phyloP scores from a whole-genome alignment of 2,888 invertebrate species.

The Tetanocera ferruginea region DNA sequence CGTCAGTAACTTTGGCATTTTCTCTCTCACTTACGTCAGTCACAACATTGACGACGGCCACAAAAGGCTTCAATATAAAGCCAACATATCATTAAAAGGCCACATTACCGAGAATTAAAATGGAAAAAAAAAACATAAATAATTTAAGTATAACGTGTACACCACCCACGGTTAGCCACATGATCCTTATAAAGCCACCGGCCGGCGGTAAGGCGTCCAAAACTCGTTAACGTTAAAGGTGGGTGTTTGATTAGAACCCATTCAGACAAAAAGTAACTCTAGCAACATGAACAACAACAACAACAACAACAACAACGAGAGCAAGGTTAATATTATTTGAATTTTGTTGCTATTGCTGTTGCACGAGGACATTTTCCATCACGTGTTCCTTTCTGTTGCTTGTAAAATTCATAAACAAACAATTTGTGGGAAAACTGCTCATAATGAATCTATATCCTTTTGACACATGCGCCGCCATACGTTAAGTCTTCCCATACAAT shows the following conservation, averaged over 20 bases:
- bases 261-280: not conserved
- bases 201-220: not conserved
- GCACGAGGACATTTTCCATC: constrained; percentile 10
- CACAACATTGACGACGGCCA: not conserved
- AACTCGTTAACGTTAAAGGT: not conserved
- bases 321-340: not conserved
- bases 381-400: constrained; percentile 4
- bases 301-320: too few species aligned
- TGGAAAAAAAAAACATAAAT: not conserved
- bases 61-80: constrained; percentile 4
- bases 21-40: constrained; percentile 29
- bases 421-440: not conserved
- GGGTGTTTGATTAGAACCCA: not conserved
- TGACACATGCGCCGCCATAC: not conserved
- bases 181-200: not conserved
- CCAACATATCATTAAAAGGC: not conserved
- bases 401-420: not conserved
- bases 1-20: constrained; percentile 22
- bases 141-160: not conserved
- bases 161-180: not conserved
- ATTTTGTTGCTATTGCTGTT: not conserved
- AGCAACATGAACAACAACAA: too few species aligned
- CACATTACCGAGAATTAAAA: not conserved
- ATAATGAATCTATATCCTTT: not conserved
- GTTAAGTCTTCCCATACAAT: not conserved